Evolutionary conservation across 2,888 invertebrate species (phyloP).

Genomic region (Choreutis nemorana): DNA sequence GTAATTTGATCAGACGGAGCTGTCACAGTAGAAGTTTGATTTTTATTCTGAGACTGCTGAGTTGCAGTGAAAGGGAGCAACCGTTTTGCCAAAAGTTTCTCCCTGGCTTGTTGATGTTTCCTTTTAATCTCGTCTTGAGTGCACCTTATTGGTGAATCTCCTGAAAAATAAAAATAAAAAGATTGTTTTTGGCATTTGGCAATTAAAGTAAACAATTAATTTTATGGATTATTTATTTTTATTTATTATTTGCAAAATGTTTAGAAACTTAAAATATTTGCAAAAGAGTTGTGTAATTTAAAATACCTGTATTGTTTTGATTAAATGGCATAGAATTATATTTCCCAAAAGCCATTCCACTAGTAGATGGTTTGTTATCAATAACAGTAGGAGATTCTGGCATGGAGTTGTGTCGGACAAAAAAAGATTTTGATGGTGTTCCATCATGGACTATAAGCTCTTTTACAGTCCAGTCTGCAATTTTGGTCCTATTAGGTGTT

Average conservation of each 20-base stretch:
- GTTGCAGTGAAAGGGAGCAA: constrained; percentile 42
- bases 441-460: constrained; percentile 31
- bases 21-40: constrained; percentile 6
- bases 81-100: constrained; percentile 63
- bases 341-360: constrained; percentile 45
- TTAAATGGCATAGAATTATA: constrained; percentile 54
- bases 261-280: not conserved
- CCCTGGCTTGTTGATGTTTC: constrained; percentile 68
- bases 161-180: constrained; percentile 12
- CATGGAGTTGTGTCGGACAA: constrained; percentile 53
- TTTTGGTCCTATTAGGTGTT: constrained; percentile 8
- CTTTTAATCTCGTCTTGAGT: constrained; percentile 69
- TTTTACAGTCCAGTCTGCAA: constrained; percentile 27
- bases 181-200: too few relatives aligned
- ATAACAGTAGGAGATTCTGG: constrained; percentile 45
- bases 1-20: constrained; percentile 4
- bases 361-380: constrained; percentile 38
- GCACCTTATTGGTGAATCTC: constrained; percentile 51
- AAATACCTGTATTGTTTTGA: constrained; percentile 18
- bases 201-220: not conserved
- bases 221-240: not conserved
- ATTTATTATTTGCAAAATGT: not conserved
- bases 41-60: constrained; percentile 18
- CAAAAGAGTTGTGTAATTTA: not conserved
- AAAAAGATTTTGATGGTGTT: constrained; percentile 33